phyloP scores from a whole-genome alignment of 1,140 invertebrate species.

The Papilio polyxenes region DNA sequence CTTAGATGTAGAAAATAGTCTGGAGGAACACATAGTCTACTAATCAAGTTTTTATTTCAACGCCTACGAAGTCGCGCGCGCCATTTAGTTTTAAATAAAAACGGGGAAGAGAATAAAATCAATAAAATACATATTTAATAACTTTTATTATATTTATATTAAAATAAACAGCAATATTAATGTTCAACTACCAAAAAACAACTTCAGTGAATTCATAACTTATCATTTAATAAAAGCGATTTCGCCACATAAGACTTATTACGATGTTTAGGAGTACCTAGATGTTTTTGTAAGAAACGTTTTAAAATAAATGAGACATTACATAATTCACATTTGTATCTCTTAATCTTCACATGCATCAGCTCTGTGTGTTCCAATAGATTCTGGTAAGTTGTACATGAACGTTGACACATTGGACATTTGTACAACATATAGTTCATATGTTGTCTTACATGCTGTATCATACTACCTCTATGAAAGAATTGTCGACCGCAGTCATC shows the following conservation, averaged over 20 bases:
- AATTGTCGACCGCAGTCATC: slow-evolving; percentile 33
- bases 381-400: neutral
- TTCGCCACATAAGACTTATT: neutral
- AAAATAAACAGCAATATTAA: too few relatives aligned
- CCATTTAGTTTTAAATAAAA: too few relatives aligned
- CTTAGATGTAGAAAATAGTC: too few relatives aligned
- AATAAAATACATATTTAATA: too few relatives aligned
- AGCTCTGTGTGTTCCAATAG: neutral
- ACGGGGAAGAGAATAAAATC: too few relatives aligned
- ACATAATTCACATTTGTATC: slow-evolving; percentile 38
- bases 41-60: too few relatives aligned
- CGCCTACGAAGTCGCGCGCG: too few relatives aligned
- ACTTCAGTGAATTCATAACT: too few relatives aligned
- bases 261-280: neutral
- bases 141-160: too few relatives aligned
- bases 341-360: slow-evolving; percentile 24
- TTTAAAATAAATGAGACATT: neutral
- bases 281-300: neutral
- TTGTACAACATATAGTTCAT: slow-evolving; percentile 17
- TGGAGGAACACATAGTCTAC: too few relatives aligned
- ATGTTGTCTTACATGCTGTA: slow-evolving; percentile 28
- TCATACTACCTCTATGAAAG: slow-evolving; percentile 9
- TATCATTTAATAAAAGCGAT: neutral
- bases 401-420: slow-evolving; percentile 25
- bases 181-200: too few relatives aligned